These are phyloP conservation scores for Cathartes aura DNA, from an alignment of 2,113 vertebrate genomes.

Conservation along the genomic window DNA sequence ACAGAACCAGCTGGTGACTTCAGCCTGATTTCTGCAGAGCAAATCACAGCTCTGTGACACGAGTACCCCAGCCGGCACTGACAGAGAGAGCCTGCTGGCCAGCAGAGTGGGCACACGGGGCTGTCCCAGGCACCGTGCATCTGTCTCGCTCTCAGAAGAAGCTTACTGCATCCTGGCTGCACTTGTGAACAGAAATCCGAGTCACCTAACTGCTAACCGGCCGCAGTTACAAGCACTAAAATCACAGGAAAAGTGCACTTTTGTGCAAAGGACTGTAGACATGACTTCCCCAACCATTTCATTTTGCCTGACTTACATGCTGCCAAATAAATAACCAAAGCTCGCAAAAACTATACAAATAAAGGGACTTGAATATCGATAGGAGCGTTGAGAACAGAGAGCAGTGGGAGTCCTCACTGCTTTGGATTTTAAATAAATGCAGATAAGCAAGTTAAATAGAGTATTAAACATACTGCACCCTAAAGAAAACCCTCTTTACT, in stretches of 20 bases:
- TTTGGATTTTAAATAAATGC: conserved; percentile 4
- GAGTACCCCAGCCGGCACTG: not conserved
- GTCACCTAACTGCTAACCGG: not conserved
- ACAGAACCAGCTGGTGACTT: not conserved
- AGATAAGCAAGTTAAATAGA: not conserved
- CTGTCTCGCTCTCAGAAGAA: not conserved
- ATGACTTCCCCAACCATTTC: not conserved
- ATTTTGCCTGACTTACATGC: not conserved
- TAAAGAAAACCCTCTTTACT: not conserved
- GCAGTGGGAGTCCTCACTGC: not conserved
- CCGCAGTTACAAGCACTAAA: not conserved
- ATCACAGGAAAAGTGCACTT: not conserved
- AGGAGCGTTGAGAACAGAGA: not conserved
- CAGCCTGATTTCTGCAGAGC: not conserved
- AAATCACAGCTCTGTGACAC: accelerated
- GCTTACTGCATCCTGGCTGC: not conserved
- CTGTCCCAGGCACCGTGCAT: not conserved
- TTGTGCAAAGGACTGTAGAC: not conserved
- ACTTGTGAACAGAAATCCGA: not conserved
- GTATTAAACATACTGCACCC: not conserved
- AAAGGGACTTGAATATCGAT: accelerated
- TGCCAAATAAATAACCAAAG: not conserved
- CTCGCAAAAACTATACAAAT: not conserved
- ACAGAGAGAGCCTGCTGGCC: not conserved
- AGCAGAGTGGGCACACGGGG: accelerated